Percentiles rank a stretch among this genome's conserved stretches.
These are phyloP conservation scores for Heliornis fulica DNA, from an alignment of 2,113 vertebrate genomes.

Conservation along the genomic window DNA sequence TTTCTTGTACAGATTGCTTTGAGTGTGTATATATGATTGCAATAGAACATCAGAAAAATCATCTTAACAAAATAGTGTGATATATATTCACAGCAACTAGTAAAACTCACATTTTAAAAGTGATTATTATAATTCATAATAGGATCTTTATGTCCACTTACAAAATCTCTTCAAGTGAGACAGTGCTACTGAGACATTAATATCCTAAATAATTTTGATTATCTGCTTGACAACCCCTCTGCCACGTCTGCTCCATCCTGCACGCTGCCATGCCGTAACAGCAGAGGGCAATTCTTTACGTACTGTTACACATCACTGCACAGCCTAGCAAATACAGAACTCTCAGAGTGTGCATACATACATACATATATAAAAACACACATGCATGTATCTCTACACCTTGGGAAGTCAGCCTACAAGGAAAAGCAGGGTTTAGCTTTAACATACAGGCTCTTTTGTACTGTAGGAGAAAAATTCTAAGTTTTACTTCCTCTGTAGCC, in stretches of 20 bases:
- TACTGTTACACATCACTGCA: neutral
- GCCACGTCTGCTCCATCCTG: neutral
- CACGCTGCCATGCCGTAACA: rapidly evolving
- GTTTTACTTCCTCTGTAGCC: neutral
- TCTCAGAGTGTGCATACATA: no score
- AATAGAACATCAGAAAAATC: neutral
- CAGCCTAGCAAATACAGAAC: neutral
- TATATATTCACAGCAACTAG: neutral
- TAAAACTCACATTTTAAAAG: neutral
- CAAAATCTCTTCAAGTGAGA: neutral
- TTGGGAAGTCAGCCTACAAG: neutral
- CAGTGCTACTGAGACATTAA: neutral
- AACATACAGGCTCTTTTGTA: neutral
- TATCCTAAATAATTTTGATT: neutral
- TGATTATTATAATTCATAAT: neutral
- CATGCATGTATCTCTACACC: neutral
- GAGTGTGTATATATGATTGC: neutral
- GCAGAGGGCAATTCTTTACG: neutral
- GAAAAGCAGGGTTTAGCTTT: neutral
- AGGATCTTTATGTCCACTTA: neutral
- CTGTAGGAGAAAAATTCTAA: neutral
- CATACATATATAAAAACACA: no score
- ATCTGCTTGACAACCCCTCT: neutral
- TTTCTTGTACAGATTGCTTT: neutral
- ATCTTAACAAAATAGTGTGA: neutral